Evolutionary conservation across 2,797 vertebrate genomes (phyloP), one percentile per base, ranked within the genome.

Genomic region (Tenualosa thibaudeaui): DNA sequence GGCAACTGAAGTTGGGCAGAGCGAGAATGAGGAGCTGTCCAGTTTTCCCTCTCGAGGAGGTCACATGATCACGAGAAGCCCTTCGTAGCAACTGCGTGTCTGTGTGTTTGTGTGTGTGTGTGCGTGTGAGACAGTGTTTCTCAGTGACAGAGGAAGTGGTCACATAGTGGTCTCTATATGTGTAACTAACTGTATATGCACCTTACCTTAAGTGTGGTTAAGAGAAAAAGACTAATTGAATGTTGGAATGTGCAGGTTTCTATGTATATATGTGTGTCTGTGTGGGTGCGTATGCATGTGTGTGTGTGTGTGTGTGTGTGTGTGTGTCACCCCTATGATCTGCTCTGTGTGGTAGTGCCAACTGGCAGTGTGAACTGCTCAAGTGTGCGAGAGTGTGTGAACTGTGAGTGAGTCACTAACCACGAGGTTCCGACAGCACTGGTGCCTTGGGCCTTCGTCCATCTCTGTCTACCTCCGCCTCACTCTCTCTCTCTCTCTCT

Each of bases 1-100:
- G 65, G 65, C 65, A 71, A 71, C 65, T 31, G 65, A 71, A 26
- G 65, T 5, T 71, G 65, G 65, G 9, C 65, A 12, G 65, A 71
- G 10, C 24, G 65, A 17, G 26, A 37, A 71, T 15, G 12, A 71
- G 26, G 26, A 71, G 10, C 65, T 71, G 65, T 65, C 62, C 62
- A 65, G 62, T 65, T 65, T 65, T 65, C 62, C n/a, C 62, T 65
- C 26, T 13, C 12, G 0, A 2, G 22, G 56, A 58, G 26, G 65
- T 71, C 65, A 71, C 26, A 15, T 71, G 65, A 40, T 31, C 65
- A 71, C 65, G 10, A 71, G 26, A 37, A 37, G 26, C 26, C 31
- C 26, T 1, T 15, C 31, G 40, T 65, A 54, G 56, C 50, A 56
- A 26, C 13, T 13, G 65, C 15, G 65, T 40, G 65, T 71, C 26